These are phyloP conservation scores for Tetragonisca angustula DNA, from an alignment of 2,888 invertebrate species.

Conservation along the genomic window DNA sequence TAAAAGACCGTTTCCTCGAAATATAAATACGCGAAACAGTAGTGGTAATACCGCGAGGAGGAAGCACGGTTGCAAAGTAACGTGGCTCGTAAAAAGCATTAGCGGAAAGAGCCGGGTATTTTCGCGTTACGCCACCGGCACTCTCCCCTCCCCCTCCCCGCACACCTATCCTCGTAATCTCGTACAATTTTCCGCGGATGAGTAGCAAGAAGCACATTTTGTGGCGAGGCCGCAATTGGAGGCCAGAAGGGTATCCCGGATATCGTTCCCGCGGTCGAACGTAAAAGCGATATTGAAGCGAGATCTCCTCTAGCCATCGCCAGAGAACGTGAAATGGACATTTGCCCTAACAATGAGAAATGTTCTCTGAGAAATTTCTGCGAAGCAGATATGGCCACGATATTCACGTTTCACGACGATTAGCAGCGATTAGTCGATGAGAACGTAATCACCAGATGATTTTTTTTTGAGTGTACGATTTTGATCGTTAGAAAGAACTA, in stretches of 20 bases:
- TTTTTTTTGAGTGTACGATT: too few relatives aligned
- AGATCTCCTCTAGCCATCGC: conserved; percentile 15
- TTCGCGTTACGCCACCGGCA: conserved; percentile 23
- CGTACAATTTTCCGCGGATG: conserved; percentile 59
- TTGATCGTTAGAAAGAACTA: too few relatives aligned
- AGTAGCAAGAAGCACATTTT: conserved; percentile 62
- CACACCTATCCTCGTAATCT: conserved; percentile 38
- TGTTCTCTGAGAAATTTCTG: background rate
- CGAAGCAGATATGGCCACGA: background rate
- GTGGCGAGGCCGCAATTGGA: conserved; percentile 40
- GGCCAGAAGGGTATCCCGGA: conserved; percentile 34
- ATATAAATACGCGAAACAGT: conserved; percentile 19
- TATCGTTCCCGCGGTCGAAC: conserved; percentile 38
- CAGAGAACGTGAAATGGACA: conserved; percentile 44
- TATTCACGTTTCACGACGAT: background rate
- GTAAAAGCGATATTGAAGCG: conserved; percentile 47
- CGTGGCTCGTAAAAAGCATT: conserved; percentile 50
- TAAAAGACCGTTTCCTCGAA: background rate
- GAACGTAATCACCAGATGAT: too few relatives aligned
- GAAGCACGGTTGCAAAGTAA: conserved; percentile 27
- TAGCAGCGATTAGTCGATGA: too few relatives aligned
- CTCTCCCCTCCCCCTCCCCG: conserved; percentile 8
- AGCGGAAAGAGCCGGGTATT: conserved; percentile 30
- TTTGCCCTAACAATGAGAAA: background rate
- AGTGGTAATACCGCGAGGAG: conserved; percentile 16